phyloP scores from a whole-genome alignment of 2,888 invertebrate genomes.

The Cabera pusaria region DNA sequence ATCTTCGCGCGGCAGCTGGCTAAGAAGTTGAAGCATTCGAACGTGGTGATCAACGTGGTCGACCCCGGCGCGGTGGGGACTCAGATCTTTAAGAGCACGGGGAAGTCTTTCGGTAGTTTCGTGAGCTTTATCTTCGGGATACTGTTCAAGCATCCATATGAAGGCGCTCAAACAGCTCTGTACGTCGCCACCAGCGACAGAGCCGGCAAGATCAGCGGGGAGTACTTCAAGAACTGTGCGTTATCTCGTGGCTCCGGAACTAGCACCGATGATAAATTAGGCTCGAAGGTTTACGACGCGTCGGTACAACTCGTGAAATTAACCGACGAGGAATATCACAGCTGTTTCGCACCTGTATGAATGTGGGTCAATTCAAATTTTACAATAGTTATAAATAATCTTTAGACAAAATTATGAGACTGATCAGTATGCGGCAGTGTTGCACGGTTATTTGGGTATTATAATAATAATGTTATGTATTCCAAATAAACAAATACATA shows the following conservation, averaged over 20 bases:
- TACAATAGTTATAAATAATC: too few relatives aligned
- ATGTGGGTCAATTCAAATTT: background rate
- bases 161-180: conserved; percentile 92
- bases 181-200: conserved; percentile 88
- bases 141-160: conserved; percentile 88
- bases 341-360: conserved; percentile 55
- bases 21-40: conserved; percentile 83
- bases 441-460: too few relatives aligned
- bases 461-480: too few relatives aligned
- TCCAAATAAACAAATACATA: too few relatives aligned
- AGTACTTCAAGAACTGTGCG: conserved; percentile 90
- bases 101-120: conserved; percentile 78
- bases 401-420: too few relatives aligned
- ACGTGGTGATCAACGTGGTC: conserved; percentile 89
- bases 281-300: conserved; percentile 90
- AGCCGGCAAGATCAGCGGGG: conserved; percentile 86
- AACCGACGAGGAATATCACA: conserved; percentile 85
- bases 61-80: conserved; percentile 94
- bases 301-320: conserved; percentile 87
- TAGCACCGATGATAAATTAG: conserved; percentile 85
- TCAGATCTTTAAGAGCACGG: conserved; percentile 85
- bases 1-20: conserved; percentile 89
- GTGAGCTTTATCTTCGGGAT: conserved; percentile 84
- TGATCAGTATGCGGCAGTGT: too few relatives aligned
- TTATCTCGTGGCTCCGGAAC: conserved; percentile 82